phyloP scores from a whole-genome alignment of 2,113 vertebrate species.

The Mystacornis crossleyi region DNA sequence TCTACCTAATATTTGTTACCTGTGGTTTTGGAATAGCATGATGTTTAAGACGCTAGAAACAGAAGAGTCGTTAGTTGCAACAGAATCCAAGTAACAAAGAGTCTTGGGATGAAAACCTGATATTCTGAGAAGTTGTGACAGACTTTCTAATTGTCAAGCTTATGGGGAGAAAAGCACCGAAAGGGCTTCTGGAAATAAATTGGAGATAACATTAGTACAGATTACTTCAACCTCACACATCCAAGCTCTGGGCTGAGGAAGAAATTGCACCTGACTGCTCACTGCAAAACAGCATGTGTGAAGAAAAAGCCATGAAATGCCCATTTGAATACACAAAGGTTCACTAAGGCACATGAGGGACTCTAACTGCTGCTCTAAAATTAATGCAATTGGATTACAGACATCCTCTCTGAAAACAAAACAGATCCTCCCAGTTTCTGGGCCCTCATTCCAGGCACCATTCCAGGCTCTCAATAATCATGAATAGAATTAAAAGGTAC shows the following conservation, averaged over 20 bases:
- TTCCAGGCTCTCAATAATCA: background rate
- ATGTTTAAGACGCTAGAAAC: background rate
- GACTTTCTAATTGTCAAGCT: background rate
- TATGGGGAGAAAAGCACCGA: background rate
- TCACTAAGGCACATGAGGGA: background rate
- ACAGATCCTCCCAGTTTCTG: background rate
- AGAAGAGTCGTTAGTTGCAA: background rate
- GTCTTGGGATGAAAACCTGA: background rate
- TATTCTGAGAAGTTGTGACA: background rate
- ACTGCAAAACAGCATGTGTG: fast-evolving
- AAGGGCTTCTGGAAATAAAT: background rate
- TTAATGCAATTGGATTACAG: background rate
- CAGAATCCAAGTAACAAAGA: background rate
- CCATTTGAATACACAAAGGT: background rate
- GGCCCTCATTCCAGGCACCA: background rate
- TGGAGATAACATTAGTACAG: background rate
- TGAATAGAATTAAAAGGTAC: background rate
- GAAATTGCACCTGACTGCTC: background rate
- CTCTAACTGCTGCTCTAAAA: background rate
- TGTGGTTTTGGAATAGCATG: background rate
- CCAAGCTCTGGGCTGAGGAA: background rate
- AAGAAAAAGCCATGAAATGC: background rate
- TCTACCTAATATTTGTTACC: background rate
- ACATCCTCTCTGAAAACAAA: background rate
- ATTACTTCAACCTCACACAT: background rate